Conservation (phyloP, 2,888 invertebrate genomes). For the Ochlodes sylvanus region DNA sequence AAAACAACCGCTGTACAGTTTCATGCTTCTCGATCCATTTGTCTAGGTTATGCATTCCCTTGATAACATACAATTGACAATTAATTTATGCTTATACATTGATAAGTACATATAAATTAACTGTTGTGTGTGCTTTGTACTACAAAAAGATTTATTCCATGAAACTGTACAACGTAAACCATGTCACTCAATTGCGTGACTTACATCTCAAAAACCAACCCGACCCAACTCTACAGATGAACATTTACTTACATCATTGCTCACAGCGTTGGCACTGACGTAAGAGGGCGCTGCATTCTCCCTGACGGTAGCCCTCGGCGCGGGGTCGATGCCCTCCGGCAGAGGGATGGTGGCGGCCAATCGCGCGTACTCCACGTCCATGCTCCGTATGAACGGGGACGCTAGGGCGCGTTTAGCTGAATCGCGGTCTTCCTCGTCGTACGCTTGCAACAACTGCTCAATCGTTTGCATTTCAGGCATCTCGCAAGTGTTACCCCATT, state of each 20-base stretch:
- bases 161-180: no score
- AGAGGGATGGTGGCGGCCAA: constrained; percentile 63
- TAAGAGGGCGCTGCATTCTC: constrained; percentile 90
- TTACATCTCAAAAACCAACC: no score
- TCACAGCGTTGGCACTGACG: constrained; percentile 58
- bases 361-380: constrained; percentile 96
- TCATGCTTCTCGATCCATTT: no score
- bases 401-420: constrained; percentile 90
- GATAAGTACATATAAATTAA: no score
- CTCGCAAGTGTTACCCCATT: constrained; percentile 95
- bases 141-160: no score
- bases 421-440: constrained; percentile 94
- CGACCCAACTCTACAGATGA: no score
- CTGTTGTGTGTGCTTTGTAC: no score
- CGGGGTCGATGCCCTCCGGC: constrained; percentile 67
- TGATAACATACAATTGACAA: no score
- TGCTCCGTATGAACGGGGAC: constrained; percentile 94
- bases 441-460: constrained; percentile 91
- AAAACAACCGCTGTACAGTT: no score
- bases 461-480: constrained; percentile 91
- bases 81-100: no score
- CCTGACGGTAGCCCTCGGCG: constrained; percentile 85
- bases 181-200: no score
- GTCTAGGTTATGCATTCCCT: no score
- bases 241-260: constrained; percentile 23